Percentiles rank a stretch among this genome's conserved stretches.
These are phyloP conservation scores for Siniperca undulata DNA, from an alignment of 2,797 vertebrate species.

Conservation along the genomic window DNA sequence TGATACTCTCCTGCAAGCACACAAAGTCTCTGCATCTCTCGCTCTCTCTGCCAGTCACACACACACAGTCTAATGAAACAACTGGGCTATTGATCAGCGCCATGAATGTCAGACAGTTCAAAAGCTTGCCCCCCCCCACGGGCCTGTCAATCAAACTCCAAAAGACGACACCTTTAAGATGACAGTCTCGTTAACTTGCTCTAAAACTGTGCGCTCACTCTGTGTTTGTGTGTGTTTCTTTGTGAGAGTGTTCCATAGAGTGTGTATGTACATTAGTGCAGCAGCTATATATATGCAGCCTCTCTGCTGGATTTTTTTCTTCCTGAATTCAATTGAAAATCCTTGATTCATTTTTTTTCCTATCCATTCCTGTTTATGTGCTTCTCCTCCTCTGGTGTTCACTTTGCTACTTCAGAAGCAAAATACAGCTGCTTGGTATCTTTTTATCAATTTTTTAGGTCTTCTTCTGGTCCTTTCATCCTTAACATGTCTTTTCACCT, in stretches of 20 bases:
- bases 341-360: background rate
- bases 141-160: conserved; percentile 67
- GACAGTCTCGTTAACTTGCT: conserved; percentile 65
- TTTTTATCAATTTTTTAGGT: conserved; percentile 21
- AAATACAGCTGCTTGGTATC: conserved; percentile 21
- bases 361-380: background rate
- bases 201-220: conserved; percentile 44
- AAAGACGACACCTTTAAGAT: conserved; percentile 66
- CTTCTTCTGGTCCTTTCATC: conserved; percentile 31
- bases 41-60: conserved; percentile 4
- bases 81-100: conserved; percentile 77
- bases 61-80: conserved; percentile 73
- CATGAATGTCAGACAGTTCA: conserved; percentile 76
- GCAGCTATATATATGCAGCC: conserved; percentile 37
- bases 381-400: conserved; percentile 1
- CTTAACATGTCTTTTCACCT: background rate
- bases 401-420: conserved; percentile 62
- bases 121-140: conserved; percentile 44
- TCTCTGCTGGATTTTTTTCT: background rate
- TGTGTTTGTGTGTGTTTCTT: conserved; percentile 19
- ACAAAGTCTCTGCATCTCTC: conserved; percentile 54
- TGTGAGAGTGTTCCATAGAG: conserved; percentile 6
- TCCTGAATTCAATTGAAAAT: conserved; percentile 19
- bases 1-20: conserved; percentile 60
- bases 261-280: conserved; percentile 45